phyloP scores from a whole-genome alignment of 2,888 invertebrate species.

The Cataglyphis albicans region DNA sequence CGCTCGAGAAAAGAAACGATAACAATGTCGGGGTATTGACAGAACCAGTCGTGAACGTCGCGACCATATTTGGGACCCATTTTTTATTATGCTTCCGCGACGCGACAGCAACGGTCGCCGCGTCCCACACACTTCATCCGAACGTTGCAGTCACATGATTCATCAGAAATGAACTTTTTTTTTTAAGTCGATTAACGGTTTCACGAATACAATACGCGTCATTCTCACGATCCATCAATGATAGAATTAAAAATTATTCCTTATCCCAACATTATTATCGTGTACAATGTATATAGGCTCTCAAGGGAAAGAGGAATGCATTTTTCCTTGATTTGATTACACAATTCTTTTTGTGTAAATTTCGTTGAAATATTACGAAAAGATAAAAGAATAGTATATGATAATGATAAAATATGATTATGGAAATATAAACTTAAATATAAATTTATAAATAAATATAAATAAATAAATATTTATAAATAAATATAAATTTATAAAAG shows the following conservation, averaged over 20 bases:
- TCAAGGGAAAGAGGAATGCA: background rate
- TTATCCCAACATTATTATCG: background rate
- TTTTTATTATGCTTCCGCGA: conserved; percentile 73
- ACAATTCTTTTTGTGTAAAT: too few relatives aligned
- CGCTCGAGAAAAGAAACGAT: background rate
- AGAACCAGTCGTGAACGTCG: conserved; percentile 77
- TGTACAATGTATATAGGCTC: background rate
- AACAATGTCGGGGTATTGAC: conserved; percentile 57
- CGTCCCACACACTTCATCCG: conserved; percentile 71
- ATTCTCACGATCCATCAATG: background rate
- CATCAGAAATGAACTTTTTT: conserved; percentile 71
- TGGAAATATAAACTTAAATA: too few relatives aligned
- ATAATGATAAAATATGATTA: too few relatives aligned
- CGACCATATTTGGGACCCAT: conserved; percentile 78
- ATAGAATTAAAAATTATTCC: background rate
- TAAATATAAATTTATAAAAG: background rate
- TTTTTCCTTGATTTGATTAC: background rate
- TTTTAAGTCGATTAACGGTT: conserved; percentile 34
- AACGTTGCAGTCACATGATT: conserved; percentile 72
- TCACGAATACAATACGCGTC: background rate
- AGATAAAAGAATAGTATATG: too few relatives aligned
- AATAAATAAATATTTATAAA: too few relatives aligned
- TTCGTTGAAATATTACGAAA: too few relatives aligned
- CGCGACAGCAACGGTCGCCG: conserved; percentile 71
- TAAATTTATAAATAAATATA: too few relatives aligned